Conservation (phyloP, 2,888 invertebrate species). For the Acanthosepion esculentum region DNA sequence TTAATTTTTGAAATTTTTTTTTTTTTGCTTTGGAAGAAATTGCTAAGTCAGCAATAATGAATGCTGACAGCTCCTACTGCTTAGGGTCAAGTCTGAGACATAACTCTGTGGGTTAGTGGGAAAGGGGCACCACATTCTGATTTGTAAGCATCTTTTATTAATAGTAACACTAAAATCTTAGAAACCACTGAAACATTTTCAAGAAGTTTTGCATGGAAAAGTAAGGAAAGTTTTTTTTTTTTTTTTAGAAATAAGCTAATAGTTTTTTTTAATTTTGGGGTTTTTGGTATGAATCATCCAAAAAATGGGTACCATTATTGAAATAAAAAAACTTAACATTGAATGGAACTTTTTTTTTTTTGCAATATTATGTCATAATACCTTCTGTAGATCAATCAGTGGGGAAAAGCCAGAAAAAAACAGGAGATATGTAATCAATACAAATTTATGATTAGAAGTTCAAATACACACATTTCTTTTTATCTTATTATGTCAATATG, state of each 20-base stretch:
- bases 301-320: background rate
- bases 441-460: too few species aligned
- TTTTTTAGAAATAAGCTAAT: background rate
- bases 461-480: too few species aligned
- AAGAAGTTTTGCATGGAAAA: background rate
- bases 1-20: background rate
- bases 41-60: background rate
- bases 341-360: background rate
- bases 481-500: too few species aligned
- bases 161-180: background rate
- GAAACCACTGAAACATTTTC: background rate
- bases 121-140: background rate
- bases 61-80: background rate
- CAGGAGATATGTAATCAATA: background rate
- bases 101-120: background rate
- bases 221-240: background rate
- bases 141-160: background rate
- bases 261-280: too few species aligned
- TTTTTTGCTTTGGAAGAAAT: background rate
- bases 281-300: too few species aligned
- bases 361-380: background rate
- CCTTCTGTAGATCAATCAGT: background rate
- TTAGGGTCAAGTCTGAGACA: constrained; percentile 6
- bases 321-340: background rate
- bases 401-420: background rate